Percentiles rank a stretch among this genome's conserved stretches.
Conservation (phyloP, 2,888 invertebrate genomes). For the Drosophila atroscutellata region DNA sequence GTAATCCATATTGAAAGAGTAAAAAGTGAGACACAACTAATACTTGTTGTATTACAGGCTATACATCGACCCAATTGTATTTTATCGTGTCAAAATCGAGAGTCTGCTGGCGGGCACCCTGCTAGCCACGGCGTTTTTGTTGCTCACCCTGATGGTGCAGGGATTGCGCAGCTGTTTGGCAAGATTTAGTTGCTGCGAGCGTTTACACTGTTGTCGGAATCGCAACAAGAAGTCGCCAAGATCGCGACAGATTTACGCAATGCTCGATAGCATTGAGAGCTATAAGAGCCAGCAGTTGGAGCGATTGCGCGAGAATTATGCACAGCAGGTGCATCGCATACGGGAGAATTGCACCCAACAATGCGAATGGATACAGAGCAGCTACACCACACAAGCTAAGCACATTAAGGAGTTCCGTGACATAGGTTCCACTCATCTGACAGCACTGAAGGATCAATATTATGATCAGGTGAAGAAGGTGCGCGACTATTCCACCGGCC, state of each 20-base stretch:
- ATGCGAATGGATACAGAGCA: conserved; percentile 96
- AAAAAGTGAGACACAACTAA: neutral
- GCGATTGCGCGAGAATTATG: conserved; percentile 95
- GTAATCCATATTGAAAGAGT: conserved; percentile 51
- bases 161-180: conserved; percentile 87
- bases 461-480: conserved; percentile 96
- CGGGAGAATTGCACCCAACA: conserved; percentile 97
- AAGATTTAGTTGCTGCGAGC: conserved; percentile 87
- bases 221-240: conserved; percentile 90
- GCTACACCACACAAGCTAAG: conserved; percentile 94
- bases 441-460: conserved; percentile 95
- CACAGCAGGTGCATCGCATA: conserved; percentile 95
- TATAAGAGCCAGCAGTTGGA: conserved; percentile 96
- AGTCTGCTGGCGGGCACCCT: conserved; percentile 93
- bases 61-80: conserved; percentile 93
- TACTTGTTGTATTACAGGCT: conserved; percentile 84
- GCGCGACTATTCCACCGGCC: conserved; percentile 95
- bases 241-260: conserved; percentile 92
- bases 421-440: conserved; percentile 95
- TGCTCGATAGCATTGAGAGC: conserved; percentile 95
- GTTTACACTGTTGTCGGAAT: conserved; percentile 89
- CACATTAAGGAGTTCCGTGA: conserved; percentile 95
- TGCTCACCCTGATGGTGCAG: conserved; percentile 92
- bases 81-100: conserved; percentile 92
- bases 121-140: conserved; percentile 92